Evolutionary conservation across 2,113 vertebrate species (phyloP).

Genomic region (Silurus glanis): DNA sequence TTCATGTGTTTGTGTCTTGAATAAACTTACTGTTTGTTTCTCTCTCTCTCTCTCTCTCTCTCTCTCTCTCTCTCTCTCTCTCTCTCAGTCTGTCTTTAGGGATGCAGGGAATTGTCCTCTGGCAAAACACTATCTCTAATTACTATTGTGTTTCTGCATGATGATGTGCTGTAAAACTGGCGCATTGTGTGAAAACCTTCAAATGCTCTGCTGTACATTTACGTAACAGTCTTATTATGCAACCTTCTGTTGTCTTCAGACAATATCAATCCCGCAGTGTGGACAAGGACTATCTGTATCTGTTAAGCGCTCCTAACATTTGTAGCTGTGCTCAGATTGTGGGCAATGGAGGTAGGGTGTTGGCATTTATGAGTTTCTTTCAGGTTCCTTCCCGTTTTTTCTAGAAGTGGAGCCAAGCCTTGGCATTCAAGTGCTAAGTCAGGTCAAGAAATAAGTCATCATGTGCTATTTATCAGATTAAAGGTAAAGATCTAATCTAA

Average conservation of each 20-base stretch:
- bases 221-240: not conserved
- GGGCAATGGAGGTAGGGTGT: not conserved
- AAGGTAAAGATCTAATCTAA: not conserved
- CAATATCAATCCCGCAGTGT: not conserved
- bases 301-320: not conserved
- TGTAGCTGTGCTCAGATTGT: not conserved
- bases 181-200: not conserved
- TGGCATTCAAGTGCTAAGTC: not conserved
- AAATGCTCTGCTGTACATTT: not conserved
- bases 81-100: slow-evolving; percentile 26
- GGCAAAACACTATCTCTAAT: slow-evolving; percentile 33
- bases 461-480: not conserved
- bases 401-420: not conserved
- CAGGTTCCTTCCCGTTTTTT: not conserved
- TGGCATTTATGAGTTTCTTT: not conserved
- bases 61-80: not conserved
- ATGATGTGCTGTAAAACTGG: slow-evolving; percentile 5
- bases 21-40: slow-evolving; percentile 7
- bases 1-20: not conserved
- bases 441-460: not conserved
- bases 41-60: not conserved
- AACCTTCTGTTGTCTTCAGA: not conserved
- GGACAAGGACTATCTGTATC: not conserved
- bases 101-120: slow-evolving; percentile 28
- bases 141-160: not conserved